Conservation (phyloP, 1,140 invertebrate genomes). For the Drosophila elegans region DNA sequence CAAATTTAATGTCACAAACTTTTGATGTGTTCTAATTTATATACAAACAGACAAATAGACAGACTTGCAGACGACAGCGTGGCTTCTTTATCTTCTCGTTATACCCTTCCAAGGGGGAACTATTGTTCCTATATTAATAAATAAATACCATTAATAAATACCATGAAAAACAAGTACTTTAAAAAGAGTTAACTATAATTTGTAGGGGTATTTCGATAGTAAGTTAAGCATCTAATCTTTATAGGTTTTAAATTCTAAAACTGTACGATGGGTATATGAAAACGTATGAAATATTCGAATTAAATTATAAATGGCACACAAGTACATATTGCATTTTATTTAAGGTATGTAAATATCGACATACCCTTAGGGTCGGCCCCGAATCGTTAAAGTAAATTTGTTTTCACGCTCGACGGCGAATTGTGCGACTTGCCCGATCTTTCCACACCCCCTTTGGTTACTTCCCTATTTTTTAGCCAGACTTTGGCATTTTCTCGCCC, state of each 20-base stretch:
- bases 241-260: too few relatives aligned
- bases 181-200: too few relatives aligned
- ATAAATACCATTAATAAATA: too few relatives aligned
- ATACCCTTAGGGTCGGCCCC: background rate
- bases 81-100: constrained; percentile 11
- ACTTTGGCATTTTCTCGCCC: background rate
- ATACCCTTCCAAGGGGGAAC: background rate
- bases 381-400: constrained; percentile 79
- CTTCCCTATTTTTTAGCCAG: background rate
- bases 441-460: background rate
- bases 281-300: background rate
- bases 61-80: constrained; percentile 6
- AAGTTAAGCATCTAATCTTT: too few relatives aligned
- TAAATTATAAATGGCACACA: too few relatives aligned
- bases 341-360: background rate
- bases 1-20: constrained; percentile 72
- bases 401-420: constrained; percentile 78
- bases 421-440: constrained; percentile 49
- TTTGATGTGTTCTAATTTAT: constrained; percentile 77
- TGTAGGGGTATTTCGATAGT: too few relatives aligned
- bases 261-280: too few relatives aligned
- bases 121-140: too few relatives aligned
- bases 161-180: too few relatives aligned
- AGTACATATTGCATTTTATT: background rate
- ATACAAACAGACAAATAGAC: constrained; percentile 50